Percentiles rank a stretch among this genome's conserved stretches.
Evolutionary conservation across 2,888 invertebrate species (phyloP).

Genomic region (Parnassius glacialis): DNA sequence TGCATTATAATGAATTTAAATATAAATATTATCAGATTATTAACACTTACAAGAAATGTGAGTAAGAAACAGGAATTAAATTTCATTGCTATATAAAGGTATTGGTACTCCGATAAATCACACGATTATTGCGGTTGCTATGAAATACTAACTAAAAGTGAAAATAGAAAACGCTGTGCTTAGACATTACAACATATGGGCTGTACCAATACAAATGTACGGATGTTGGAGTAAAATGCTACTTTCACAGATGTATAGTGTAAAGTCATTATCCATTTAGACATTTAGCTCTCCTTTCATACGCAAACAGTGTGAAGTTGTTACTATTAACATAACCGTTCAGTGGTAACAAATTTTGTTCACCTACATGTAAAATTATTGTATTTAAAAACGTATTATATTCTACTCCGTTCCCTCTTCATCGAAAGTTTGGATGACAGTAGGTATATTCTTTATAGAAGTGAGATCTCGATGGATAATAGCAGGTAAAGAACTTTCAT

Average conservation of each 20-base stretch:
- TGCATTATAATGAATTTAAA: neutral
- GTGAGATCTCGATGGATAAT: too few relatives aligned
- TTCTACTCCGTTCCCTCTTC: too few relatives aligned
- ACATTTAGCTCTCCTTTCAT: conserved; percentile 35
- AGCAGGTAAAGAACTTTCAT: too few relatives aligned
- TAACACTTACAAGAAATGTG: conserved; percentile 49
- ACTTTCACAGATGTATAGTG: conserved; percentile 14
- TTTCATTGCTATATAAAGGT: conserved; percentile 37
- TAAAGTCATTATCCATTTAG: conserved; percentile 20
- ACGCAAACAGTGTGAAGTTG: conserved; percentile 42
- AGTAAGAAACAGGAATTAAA: conserved; percentile 49
- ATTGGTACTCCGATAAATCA: too few relatives aligned
- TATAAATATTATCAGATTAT: neutral
- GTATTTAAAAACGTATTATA: too few relatives aligned
- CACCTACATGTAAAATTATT: too few relatives aligned
- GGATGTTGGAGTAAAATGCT: neutral
- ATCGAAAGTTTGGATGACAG: too few relatives aligned
- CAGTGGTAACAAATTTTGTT: too few relatives aligned
- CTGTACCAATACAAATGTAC: conserved; percentile 1
- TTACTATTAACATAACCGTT: conserved; percentile 33
- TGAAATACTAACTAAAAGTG: neutral
- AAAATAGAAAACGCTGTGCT: too few relatives aligned
- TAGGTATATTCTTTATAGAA: too few relatives aligned
- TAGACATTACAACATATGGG: conserved; percentile 13
- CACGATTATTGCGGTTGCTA: neutral